Evolutionary conservation across 2,113 vertebrate genomes (phyloP).

Genomic region (Phaethornis superciliosus): DNA sequence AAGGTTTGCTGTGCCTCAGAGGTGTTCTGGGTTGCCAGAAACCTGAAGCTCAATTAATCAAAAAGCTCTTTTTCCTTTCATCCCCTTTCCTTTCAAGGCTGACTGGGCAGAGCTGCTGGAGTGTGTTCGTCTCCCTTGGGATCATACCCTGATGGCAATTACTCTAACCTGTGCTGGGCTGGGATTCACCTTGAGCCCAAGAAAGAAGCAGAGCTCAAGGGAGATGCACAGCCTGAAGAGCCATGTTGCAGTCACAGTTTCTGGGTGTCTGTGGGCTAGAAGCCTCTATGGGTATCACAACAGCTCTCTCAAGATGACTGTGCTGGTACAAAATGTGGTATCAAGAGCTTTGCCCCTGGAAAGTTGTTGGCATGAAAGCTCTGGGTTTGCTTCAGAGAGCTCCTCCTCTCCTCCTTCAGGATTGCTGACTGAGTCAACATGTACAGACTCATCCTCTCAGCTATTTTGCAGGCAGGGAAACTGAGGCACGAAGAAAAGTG

Average conservation of each 20-base stretch:
- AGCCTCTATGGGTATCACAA: not conserved
- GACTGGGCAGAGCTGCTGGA: not conserved
- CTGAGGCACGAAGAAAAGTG: not conserved
- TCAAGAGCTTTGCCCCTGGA: not conserved
- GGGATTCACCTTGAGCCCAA: rapidly evolving
- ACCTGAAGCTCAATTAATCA: not conserved
- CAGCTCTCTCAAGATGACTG: slow-evolving; percentile 5
- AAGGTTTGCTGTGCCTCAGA: not conserved
- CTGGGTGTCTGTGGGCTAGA: not conserved
- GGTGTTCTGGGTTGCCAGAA: not conserved
- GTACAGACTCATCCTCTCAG: not conserved
- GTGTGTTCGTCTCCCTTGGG: not conserved
- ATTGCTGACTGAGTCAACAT: not conserved
- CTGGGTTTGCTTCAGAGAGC: not conserved
- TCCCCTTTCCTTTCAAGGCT: not conserved
- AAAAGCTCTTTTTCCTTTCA: not conserved
- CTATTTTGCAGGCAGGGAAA: not conserved
- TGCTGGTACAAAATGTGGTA: not conserved
- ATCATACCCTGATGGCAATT: rapidly evolving
- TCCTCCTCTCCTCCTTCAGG: not conserved
- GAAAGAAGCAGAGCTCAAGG: not conserved
- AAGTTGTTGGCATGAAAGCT: not conserved
- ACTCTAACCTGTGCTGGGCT: rapidly evolving
- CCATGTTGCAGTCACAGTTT: rapidly evolving
- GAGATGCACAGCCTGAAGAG: not conserved